Evolutionary conservation across 2,113 vertebrate species (phyloP).

Genomic region (Grantiella picta): DNA sequence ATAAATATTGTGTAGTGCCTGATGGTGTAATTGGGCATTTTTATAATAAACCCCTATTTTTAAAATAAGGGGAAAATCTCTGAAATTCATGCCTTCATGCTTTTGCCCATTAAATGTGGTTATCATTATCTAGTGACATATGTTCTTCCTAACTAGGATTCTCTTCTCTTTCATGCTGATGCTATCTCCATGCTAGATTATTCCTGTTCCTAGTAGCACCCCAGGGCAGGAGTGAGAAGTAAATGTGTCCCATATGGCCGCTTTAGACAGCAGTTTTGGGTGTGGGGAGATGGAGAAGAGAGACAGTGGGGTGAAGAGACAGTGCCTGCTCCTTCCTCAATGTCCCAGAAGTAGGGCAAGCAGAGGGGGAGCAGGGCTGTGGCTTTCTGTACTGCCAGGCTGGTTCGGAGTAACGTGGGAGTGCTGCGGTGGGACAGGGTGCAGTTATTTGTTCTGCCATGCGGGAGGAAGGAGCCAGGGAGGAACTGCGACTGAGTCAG

Average conservation of each 20-base stretch:
- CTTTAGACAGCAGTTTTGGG: not conserved
- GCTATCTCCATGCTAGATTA: not conserved
- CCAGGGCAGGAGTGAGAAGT: not conserved
- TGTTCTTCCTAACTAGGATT: not conserved
- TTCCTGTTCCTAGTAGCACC: constrained; percentile 7
- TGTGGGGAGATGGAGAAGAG: not conserved
- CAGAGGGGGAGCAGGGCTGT: not conserved
- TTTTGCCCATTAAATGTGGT: constrained; percentile 21
- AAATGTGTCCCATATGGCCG: not conserved
- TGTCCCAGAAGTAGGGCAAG: not conserved
- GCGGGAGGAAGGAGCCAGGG: constrained; percentile 16
- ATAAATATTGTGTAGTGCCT: not conserved
- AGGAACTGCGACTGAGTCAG: constrained; percentile 40
- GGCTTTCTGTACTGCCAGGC: not conserved
- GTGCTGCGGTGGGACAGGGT: not conserved
- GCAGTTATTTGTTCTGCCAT: not conserved
- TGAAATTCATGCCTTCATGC: not conserved
- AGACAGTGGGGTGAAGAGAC: not conserved
- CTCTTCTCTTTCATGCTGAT: not conserved
- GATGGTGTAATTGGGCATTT: not conserved
- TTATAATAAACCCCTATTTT: not conserved
- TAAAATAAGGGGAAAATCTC: not conserved
- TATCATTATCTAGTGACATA: not conserved
- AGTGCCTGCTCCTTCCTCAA: not conserved
- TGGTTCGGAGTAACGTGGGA: not conserved